Evolutionary conservation across 2,797 vertebrate species (phyloP), one percentile per base, ranked within the genome.

Genomic region (Anas georgica): DNA sequence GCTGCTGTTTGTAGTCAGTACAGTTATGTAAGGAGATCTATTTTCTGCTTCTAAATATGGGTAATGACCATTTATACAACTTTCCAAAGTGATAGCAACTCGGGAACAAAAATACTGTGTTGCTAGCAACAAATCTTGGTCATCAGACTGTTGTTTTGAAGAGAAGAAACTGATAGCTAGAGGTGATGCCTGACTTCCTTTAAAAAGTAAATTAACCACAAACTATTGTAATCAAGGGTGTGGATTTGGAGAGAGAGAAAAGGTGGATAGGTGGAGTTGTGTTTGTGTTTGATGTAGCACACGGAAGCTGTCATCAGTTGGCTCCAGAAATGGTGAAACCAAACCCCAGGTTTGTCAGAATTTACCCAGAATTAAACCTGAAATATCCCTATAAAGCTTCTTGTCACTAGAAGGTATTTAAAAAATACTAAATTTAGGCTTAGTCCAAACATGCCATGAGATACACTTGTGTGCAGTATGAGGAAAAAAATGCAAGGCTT

Each of bases 31-130:
- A 94, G 66, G 52, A 69, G 70, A 76, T 70, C 73, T 86, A 55
- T 83, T 84, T 93, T 94, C 55, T 88, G 55, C 90, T 93, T 93
- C 93, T 95, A 92, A 93, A 94, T 94, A 79, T 85, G 91, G 91
- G 5, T 89, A 91, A 94, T 92, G 72, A 80, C 68, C 78, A 96
- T 87, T 93, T 95, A 63, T 22, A 67, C 74, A 73, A 31, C 55
- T 93, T 95, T 79, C 29, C 83, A 74, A 67, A 84, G 90, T 84
- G 91, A 93, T 26, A 88, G 93, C 93, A 96, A 94, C 88, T 68
- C 67, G 55, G 83, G 77, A 94, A 93, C 74, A 84, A 91, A 94
- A 94, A 73, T 48, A 86, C 37, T 1, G 1, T 76, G 93, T 91
- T 96, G 91, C 67, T 95, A 93, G 70, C 94, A 94, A 90, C 91